Evolutionary conservation across 2,113 vertebrate genomes (phyloP).

Genomic region (Anguilla japonica): DNA sequence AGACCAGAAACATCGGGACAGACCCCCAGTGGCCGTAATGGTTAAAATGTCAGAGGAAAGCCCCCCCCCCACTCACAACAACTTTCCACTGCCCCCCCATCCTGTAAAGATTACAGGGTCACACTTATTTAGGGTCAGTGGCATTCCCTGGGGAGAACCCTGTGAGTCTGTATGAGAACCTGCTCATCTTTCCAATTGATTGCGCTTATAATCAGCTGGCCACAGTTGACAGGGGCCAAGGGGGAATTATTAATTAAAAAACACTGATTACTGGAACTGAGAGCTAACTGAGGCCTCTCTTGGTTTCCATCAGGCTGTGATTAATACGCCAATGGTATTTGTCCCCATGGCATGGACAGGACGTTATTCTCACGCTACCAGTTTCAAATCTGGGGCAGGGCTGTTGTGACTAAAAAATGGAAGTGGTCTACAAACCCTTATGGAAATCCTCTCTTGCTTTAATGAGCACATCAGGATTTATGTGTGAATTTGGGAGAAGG

Average conservation of each 20-base stretch:
- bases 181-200: background rate
- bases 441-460: background rate
- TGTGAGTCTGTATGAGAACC: background rate
- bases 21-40: background rate
- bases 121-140: background rate
- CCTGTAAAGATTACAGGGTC: too few species aligned
- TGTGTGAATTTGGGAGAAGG: background rate
- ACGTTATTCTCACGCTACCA: background rate
- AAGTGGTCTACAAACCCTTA: background rate
- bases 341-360: background rate
- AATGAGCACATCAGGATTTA: background rate
- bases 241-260: conserved; percentile 7
- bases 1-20: background rate
- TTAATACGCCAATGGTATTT: background rate
- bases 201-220: background rate
- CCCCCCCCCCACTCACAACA: background rate
- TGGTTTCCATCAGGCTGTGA: background rate
- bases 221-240: background rate
- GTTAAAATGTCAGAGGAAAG: background rate
- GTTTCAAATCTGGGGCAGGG: background rate
- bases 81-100: background rate
- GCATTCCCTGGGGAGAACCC: background rate
- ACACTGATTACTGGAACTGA: background rate
- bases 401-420: background rate
- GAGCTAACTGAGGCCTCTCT: background rate